These are phyloP conservation scores for Rhinopomastus cyanomelas DNA, from an alignment of 2,113 vertebrate genomes.

Conservation along the genomic window DNA sequence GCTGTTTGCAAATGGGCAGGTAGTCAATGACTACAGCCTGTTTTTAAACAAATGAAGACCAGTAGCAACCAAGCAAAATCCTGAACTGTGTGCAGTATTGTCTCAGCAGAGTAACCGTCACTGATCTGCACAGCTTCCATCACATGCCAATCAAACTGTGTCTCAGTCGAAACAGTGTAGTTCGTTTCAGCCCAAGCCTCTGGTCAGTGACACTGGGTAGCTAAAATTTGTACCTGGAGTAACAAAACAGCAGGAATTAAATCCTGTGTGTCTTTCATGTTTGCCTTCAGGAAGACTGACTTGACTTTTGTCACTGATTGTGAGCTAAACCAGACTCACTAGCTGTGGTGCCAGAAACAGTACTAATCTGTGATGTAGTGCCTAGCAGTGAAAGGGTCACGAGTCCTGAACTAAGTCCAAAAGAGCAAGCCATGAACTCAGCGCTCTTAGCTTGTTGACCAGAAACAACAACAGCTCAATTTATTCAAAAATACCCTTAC, in stretches of 20 bases:
- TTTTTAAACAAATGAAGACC: background rate
- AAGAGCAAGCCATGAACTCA: background rate
- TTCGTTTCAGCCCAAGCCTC: background rate
- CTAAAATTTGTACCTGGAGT: background rate
- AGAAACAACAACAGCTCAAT: background rate
- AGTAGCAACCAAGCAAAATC: background rate
- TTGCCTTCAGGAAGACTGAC: background rate
- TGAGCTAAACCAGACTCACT: background rate
- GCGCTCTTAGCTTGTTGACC: background rate
- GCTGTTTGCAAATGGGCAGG: background rate
- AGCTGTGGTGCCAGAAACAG: background rate
- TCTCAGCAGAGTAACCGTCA: background rate
- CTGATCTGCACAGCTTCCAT: background rate
- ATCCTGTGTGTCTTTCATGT: background rate
- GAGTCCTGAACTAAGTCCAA: background rate
- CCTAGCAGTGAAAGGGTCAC: background rate
- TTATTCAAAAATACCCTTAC: background rate
- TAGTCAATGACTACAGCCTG: background rate
- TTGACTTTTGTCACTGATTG: background rate
- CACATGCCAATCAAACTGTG: background rate
- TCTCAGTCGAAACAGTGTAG: background rate
- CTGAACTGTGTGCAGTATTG: background rate
- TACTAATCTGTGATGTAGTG: background rate
- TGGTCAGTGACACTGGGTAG: background rate
- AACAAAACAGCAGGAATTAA: background rate